Percentiles rank a stretch among this genome's conserved stretches.
phyloP scores from a whole-genome alignment of 1,140 invertebrate species.

The Apocrypta bakeri region DNA sequence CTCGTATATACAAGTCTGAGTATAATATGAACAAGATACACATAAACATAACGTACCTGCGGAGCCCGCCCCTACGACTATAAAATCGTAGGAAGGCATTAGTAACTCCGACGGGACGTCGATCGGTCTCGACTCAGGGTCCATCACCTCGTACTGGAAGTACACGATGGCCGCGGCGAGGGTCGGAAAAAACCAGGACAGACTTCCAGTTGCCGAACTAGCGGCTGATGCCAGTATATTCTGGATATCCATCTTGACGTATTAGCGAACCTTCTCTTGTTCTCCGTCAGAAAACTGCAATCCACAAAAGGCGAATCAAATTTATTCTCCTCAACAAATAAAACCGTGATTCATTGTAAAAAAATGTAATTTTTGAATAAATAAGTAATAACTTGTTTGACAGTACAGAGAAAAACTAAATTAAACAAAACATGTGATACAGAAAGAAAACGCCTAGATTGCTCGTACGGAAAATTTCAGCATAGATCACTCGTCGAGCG shows the following conservation, averaged over 20 bases:
- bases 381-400: background rate
- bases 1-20: too few species aligned
- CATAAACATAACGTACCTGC: slow-evolving; percentile 85
- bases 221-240: slow-evolving; percentile 66
- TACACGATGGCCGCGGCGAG: slow-evolving; percentile 87
- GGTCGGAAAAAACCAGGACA: slow-evolving; percentile 86
- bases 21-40: too few species aligned
- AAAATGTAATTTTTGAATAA: background rate
- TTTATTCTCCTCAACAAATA: too few species aligned
- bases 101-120: slow-evolving; percentile 80
- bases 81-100: slow-evolving; percentile 87
- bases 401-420: background rate
- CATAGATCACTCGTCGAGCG: background rate
- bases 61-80: slow-evolving; percentile 94
- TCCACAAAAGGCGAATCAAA: too few species aligned
- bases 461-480: background rate
- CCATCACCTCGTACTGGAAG: slow-evolving; percentile 86
- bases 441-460: background rate
- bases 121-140: slow-evolving; percentile 83
- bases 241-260: slow-evolving; percentile 64
- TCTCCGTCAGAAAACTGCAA: background rate
- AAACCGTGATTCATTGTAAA: too few species aligned
- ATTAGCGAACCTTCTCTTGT: background rate
- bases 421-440: background rate
- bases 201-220: slow-evolving; percentile 74